Conservation (phyloP, 2,113 vertebrate genomes). For the Leptobrachium leishanense region DNA sequence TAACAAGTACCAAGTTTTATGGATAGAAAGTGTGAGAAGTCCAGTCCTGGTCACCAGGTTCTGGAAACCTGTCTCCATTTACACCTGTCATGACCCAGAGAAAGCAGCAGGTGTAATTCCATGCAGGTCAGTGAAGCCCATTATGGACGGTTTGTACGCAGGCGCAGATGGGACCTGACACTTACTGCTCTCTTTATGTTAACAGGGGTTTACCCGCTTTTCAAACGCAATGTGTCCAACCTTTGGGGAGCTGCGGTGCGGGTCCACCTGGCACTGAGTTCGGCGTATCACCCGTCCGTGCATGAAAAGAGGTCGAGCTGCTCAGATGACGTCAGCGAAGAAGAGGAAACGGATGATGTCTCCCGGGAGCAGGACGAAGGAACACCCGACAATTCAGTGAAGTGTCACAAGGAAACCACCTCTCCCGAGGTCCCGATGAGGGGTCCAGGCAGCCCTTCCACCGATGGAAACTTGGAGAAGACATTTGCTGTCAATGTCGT, state of each 20-base stretch:
- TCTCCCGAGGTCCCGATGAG: constrained; percentile 24
- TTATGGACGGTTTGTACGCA: no score
- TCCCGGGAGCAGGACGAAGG: not conserved
- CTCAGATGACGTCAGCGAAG: constrained; percentile 62
- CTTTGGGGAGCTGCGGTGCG: constrained; percentile 85
- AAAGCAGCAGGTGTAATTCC: no score
- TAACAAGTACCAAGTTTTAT: no score
- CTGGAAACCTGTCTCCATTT: no score
- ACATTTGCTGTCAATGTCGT: constrained; percentile 78
- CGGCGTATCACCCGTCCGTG: constrained; percentile 24
- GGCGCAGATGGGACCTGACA: not conserved
- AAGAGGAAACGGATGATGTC: constrained; percentile 53
- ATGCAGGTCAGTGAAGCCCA: no score
- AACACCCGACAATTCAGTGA: constrained; percentile 31
- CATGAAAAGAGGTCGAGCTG: constrained; percentile 28
- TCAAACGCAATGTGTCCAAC: constrained; percentile 80
- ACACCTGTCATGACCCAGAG: no score
- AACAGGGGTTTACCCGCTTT: constrained; percentile 87
- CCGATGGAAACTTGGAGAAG: constrained; percentile 53
- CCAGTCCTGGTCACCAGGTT: no score
- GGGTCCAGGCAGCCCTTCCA: constrained; percentile 24
- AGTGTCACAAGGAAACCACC: constrained; percentile 32
- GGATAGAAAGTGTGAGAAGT: no score
- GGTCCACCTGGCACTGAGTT: constrained; percentile 71
- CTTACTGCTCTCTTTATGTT: constrained; percentile 36